These are phyloP conservation scores for Lutjanus campechanus DNA, from an alignment of 2,797 vertebrate genomes.

Conservation along the genomic window DNA sequence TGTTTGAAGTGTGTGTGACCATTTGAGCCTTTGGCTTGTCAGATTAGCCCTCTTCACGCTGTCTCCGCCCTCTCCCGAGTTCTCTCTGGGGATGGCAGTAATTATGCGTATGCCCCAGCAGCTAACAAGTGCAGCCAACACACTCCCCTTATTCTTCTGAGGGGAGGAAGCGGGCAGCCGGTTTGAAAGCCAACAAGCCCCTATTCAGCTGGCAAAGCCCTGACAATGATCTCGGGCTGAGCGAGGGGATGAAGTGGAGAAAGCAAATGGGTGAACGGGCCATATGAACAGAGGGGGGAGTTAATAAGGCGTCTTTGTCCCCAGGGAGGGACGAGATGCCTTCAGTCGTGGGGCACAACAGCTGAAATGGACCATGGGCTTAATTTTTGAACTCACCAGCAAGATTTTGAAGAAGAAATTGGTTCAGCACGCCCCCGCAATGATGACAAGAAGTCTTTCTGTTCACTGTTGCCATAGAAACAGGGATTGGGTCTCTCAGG, in stretches of 20 bases:
- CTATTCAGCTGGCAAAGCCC: slow-evolving; percentile 67
- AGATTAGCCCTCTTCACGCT: slow-evolving; percentile 66
- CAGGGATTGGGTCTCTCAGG: slow-evolving; percentile 59
- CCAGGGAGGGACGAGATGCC: slow-evolving; percentile 43
- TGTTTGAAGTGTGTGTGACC: slow-evolving; percentile 1
- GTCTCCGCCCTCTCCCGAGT: slow-evolving; percentile 59
- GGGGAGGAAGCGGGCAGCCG: slow-evolving; percentile 55
- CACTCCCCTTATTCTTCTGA: slow-evolving; percentile 68
- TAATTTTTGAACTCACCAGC: slow-evolving; percentile 52
- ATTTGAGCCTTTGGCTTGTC: slow-evolving; percentile 54
- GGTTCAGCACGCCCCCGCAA: slow-evolving; percentile 56
- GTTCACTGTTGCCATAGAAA: slow-evolving; percentile 81
- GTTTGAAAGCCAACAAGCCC: slow-evolving; percentile 63
- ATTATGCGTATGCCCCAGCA: slow-evolving; percentile 69
- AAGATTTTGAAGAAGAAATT: slow-evolving; percentile 49
- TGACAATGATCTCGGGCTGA: slow-evolving; percentile 59
- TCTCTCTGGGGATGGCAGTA: slow-evolving; percentile 59
- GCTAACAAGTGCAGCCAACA: slow-evolving; percentile 69
- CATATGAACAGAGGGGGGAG: slow-evolving; percentile 35
- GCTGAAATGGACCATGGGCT: slow-evolving; percentile 54
- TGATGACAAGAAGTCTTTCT: slow-evolving; percentile 67
- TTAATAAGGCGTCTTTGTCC: slow-evolving; percentile 61
- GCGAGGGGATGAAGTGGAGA: slow-evolving; percentile 54
- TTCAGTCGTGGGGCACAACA: slow-evolving; percentile 47
- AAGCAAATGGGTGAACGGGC: slow-evolving; percentile 42